These are phyloP conservation scores for Myanophis thanlyinensis DNA, from an alignment of 2,113 vertebrate species.

Conservation along the genomic window DNA sequence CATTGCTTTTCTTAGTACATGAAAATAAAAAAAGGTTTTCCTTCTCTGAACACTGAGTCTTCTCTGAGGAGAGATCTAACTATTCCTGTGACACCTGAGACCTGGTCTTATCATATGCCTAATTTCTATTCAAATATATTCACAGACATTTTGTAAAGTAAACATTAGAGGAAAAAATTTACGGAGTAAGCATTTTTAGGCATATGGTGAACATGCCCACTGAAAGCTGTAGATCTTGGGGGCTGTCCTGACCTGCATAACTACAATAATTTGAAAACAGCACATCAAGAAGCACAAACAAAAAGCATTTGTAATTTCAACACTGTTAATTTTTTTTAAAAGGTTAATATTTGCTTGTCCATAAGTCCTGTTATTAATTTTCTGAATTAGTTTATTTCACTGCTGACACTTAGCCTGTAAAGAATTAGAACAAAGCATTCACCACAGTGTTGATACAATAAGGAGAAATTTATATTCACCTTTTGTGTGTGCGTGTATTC, in stretches of 20 bases:
- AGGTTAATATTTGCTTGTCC: neutral
- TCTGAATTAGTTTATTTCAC: slow-evolving; percentile 29
- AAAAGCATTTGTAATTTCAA: neutral
- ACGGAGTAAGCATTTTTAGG: neutral
- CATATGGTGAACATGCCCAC: neutral
- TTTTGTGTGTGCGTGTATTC: slow-evolving; percentile 49
- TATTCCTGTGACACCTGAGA: neutral
- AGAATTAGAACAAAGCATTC: neutral
- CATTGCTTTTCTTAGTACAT: neutral
- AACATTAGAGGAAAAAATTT: neutral
- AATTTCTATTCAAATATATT: neutral
- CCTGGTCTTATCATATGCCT: neutral
- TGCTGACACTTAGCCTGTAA: neutral
- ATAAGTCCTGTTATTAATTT: neutral
- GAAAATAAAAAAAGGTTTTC: neutral
- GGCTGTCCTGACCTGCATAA: neutral
- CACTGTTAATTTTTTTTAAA: neutral
- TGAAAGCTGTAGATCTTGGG: neutral
- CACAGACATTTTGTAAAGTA: neutral
- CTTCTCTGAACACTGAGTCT: neutral
- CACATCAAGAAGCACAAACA: neutral
- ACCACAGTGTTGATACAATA: neutral
- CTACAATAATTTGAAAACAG: slow-evolving; percentile 9
- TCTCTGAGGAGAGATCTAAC: neutral
- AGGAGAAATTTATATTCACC: neutral